These are phyloP conservation scores for Ecliptopera silaceata DNA, from an alignment of 2,888 invertebrate species.

Conservation along the genomic window DNA sequence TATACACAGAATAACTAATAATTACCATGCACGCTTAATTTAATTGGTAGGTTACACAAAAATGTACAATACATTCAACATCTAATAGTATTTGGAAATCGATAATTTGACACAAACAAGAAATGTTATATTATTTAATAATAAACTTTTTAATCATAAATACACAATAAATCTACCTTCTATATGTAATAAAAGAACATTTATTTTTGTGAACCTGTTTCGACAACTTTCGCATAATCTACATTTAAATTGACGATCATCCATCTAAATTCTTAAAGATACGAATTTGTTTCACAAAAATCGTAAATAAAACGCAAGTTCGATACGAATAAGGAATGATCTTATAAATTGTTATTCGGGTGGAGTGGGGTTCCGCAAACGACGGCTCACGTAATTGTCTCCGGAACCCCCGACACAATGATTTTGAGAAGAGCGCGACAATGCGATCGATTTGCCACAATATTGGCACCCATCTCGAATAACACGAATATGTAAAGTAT, in stretches of 20 bases:
- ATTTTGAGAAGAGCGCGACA: slow-evolving; percentile 35
- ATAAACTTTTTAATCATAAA: slow-evolving; percentile 43
- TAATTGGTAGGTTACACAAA: slow-evolving; percentile 68
- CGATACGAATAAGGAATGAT: slow-evolving; percentile 42
- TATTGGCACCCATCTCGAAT: slow-evolving; percentile 56
- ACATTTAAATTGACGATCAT: slow-evolving; percentile 59
- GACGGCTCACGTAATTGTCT: slow-evolving; percentile 35
- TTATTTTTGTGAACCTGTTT: slow-evolving; percentile 49
- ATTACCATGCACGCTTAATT: slow-evolving; percentile 70
- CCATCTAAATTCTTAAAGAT: slow-evolving; percentile 42
- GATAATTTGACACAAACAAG: slow-evolving; percentile 55
- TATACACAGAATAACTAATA: slow-evolving; percentile 63
- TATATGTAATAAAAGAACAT: slow-evolving; percentile 48
- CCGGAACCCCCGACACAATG: slow-evolving; percentile 35
- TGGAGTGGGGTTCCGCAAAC: slow-evolving; percentile 32
- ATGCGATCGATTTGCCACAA: slow-evolving; percentile 47
- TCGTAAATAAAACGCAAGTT: slow-evolving; percentile 42
- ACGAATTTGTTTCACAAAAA: slow-evolving; percentile 36
- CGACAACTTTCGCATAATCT: slow-evolving; percentile 45
- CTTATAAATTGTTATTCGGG: slow-evolving; percentile 46
- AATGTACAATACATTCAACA: slow-evolving; percentile 68
- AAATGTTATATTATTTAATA: slow-evolving; percentile 51
- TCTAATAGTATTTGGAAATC: slow-evolving; percentile 49
- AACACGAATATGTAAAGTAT: slow-evolving; percentile 56
- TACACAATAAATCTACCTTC: slow-evolving; percentile 43